These are phyloP conservation scores for Drosophila tristis DNA, from an alignment of 1,140 invertebrate genomes.

Conservation along the genomic window DNA sequence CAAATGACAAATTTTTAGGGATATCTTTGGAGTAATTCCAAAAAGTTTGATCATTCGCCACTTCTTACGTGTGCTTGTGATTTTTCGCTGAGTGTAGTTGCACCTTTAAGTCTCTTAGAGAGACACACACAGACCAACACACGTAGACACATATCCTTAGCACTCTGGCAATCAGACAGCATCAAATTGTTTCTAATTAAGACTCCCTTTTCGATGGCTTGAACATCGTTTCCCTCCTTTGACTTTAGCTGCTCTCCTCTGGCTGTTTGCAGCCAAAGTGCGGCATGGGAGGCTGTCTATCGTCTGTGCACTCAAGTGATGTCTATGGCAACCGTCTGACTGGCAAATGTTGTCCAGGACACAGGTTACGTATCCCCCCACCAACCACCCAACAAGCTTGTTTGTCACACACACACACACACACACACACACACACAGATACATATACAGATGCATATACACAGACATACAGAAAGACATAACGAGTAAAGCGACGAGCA, in stretches of 20 bases:
- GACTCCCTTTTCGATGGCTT: conserved; percentile 36
- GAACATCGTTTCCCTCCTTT: not conserved
- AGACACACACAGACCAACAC: conserved; percentile 12
- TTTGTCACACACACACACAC: conserved; percentile 58
- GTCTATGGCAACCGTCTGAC: conserved; percentile 45
- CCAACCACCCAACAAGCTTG: conserved; percentile 21
- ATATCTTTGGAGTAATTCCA: too few species aligned
- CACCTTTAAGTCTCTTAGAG: too few species aligned
- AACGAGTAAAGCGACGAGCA: too few species aligned
- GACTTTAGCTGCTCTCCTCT: conserved; percentile 3
- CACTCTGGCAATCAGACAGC: conserved; percentile 68
- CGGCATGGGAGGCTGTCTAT: conserved; percentile 7
- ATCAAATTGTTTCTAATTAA: conserved; percentile 80
- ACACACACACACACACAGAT: conserved; percentile 6
- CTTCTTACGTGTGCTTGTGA: too few species aligned
- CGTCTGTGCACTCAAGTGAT: conserved; percentile 56
- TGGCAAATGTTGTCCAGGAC: conserved; percentile 29
- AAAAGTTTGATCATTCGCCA: too few species aligned
- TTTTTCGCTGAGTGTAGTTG: too few species aligned
- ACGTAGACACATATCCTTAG: conserved; percentile 13
- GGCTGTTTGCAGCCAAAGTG: conserved; percentile 18
- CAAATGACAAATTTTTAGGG: too few species aligned
- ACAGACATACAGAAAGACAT: not conserved
- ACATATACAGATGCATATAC: not conserved
- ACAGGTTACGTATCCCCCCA: not conserved